Base-by-base conservation (phyloP, 1,140 invertebrate genomes). In the Vanessa tameamea region DNA sequence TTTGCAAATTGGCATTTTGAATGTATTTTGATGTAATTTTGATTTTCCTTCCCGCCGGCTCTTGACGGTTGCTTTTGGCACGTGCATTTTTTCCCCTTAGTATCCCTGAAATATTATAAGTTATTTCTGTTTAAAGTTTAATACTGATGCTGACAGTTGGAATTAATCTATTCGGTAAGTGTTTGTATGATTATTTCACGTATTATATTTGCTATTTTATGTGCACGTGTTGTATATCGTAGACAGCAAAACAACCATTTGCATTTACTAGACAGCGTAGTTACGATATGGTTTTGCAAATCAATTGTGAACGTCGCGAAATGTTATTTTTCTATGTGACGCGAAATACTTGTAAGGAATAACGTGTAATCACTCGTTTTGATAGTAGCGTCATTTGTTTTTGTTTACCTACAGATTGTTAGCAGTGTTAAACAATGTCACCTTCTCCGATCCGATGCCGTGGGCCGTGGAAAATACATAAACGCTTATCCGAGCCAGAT, bases 401-500 rank as follows among this genome's bases (percentile, higher is more conserved):
- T 91, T 92, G 86, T 92, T 92, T 91, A 90, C 85, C 89, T 89
- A 72, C 89, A 92, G 91, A 90, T 91, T 65, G 78, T 84, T 90
- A 87, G 83, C 79, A 64, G 81, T 81, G 75, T 82, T 79, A 76
- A 80, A 87, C 77, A 82, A 91, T 91, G 89, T 89, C 88, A 72
- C 83, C 89, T 70, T 89, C 89, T 64, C 87, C 89, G 65, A 88
- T 90, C 64, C 89, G 88, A 71, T 91, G 86, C 81, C 90, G 90
- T 78, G 87, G 87, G 67, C 80, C 91, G 16, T 92, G 91, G 91
- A 92, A 91, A 88, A 83, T 90, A 77, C 88, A 92, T 76, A 92
- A 91, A 78, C 88, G 90, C 73, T 80, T 86, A 5, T 93, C 91
- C 31, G 90, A 92, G 79, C 84, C 87, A 6, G 97, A 98, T 85